A percentile compares a stretch with the other conserved stretches of the same genome.
Conservation (phyloP, 2,797 vertebrate genomes). For the Margarornis squamiger region DNA sequence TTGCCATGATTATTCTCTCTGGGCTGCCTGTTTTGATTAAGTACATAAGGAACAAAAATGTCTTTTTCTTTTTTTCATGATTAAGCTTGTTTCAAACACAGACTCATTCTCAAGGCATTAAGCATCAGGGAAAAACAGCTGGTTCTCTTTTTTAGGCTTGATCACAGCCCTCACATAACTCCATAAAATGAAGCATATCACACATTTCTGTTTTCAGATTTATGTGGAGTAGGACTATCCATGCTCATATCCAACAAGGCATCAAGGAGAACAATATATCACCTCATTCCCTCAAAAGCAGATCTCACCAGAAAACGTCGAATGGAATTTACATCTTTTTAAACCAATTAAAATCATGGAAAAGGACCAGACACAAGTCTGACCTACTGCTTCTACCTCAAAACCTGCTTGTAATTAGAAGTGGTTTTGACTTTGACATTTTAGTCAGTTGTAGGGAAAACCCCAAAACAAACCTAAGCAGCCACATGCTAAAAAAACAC, state of each 20-base stretch:
- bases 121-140: background rate
- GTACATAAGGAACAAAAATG: background rate
- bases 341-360: background rate
- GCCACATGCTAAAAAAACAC: background rate
- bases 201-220: background rate
- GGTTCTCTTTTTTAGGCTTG: background rate
- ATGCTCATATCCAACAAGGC: background rate
- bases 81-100: background rate
- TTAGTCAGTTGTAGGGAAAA: background rate
- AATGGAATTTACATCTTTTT: background rate
- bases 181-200: background rate
- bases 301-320: background rate
- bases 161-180: background rate
- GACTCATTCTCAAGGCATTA: background rate
- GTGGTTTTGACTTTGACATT: background rate
- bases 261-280: background rate
- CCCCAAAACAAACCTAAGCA: background rate
- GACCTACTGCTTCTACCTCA: fast-evolving
- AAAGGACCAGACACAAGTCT: background rate
- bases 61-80: background rate
- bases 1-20: background rate
- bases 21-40: background rate
- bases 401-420: background rate
- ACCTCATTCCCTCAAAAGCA: background rate
- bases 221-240: background rate